Evolutionary conservation across 2,113 vertebrate genomes (phyloP).

Genomic region (Hippopotamus amphibius): DNA sequence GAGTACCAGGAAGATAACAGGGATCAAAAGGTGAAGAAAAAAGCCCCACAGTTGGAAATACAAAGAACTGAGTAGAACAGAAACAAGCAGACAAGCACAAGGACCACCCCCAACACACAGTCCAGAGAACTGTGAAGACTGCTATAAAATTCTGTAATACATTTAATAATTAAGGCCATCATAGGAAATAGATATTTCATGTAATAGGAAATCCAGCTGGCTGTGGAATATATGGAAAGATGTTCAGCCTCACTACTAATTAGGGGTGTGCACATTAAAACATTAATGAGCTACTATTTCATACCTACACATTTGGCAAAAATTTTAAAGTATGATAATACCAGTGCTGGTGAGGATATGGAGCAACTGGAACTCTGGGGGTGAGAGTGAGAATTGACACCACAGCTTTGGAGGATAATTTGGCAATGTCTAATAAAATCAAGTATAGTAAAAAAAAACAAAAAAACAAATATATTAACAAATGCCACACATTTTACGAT

Average conservation of each 20-base stretch:
- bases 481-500: not conserved
- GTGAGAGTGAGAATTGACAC: not conserved
- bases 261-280: not conserved
- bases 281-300: not conserved
- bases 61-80: not conserved
- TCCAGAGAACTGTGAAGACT: not conserved
- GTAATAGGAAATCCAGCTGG: not conserved
- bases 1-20: not conserved
- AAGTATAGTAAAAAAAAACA: not conserved
- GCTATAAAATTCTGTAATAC: not conserved
- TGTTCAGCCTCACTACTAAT: not conserved
- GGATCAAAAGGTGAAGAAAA: not conserved
- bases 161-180: not conserved
- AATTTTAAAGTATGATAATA: not conserved
- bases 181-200: not conserved
- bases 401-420: not conserved
- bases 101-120: not conserved
- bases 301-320: not conserved
- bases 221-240: not conserved
- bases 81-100: slow-evolving; percentile 10
- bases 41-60: not conserved
- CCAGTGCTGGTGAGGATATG: not conserved
- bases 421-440: not conserved
- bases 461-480: no score
- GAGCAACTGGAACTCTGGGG: not conserved